A percentile compares a stretch with the other conserved stretches of the same genome.
Evolutionary conservation across 2,888 invertebrate genomes (phyloP).

Genomic region (Belgica antarctica): DNA sequence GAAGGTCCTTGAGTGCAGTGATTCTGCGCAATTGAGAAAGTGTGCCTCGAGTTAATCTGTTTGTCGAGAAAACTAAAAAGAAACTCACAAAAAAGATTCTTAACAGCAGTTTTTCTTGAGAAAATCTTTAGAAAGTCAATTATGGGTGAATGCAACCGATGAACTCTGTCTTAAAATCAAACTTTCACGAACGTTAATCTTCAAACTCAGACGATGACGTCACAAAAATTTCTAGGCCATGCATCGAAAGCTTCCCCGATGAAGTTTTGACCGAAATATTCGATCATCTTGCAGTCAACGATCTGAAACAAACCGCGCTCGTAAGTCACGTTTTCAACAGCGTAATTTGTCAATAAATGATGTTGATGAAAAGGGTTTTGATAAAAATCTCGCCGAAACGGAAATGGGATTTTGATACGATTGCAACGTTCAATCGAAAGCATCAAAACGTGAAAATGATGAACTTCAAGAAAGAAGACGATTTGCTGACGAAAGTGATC

Average conservation of each 20-base stretch:
- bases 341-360: not conserved
- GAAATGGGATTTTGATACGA: conserved; percentile 28
- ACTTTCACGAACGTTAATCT: no score
- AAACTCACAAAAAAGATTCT: no score
- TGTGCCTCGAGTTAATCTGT: no score
- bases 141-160: no score
- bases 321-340: not conserved
- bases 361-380: conserved; percentile 30
- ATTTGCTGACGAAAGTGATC: not conserved
- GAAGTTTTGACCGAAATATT: conserved; percentile 35
- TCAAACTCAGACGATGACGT: no score
- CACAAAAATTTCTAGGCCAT: not conserved
- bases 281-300: not conserved
- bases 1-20: no score
- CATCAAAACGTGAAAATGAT: conserved; percentile 14
- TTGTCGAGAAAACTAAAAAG: no score
- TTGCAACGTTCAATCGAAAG: not conserved
- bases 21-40: no score
- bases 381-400: conserved; percentile 8
- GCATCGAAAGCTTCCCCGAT: conserved; percentile 31
- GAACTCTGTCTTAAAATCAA: no score
- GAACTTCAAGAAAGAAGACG: not conserved
- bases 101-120: no score
- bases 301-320: not conserved
- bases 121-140: no score